Conservation (phyloP, 1,140 invertebrate genomes). For the Eciton burchellii region DNA sequence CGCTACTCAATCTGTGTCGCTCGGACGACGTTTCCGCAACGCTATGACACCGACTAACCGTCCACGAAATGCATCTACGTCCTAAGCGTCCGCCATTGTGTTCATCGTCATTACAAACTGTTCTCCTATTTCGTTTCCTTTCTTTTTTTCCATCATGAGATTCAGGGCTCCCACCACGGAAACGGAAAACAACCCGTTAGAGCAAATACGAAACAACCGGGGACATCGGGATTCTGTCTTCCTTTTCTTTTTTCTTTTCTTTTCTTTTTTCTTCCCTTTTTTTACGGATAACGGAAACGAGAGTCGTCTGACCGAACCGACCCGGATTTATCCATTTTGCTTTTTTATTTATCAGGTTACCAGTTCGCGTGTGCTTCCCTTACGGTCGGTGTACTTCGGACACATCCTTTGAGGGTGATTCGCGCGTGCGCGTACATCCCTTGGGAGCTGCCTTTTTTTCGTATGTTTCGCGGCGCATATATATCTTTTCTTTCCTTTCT, state of each 20-base stretch:
- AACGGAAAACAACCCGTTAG: conserved; percentile 7
- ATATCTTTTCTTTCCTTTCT: no score
- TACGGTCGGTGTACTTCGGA: conserved; percentile 33
- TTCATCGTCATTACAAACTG: conserved; percentile 31
- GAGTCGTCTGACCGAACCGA: neutral
- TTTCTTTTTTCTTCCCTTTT: neutral
- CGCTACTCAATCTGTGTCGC: conserved; percentile 31
- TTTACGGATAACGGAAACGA: conserved; percentile 19
- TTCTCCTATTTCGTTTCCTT: neutral
- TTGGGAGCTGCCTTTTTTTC: conserved; percentile 52
- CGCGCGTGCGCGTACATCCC: conserved; percentile 9
- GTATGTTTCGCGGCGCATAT: conserved; percentile 2
- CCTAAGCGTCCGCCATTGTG: conserved; percentile 74
- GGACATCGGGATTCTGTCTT: conserved; percentile 8
- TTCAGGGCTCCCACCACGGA: neutral
- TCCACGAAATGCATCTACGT: conserved; percentile 21
- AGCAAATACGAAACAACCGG: conserved; percentile 14
- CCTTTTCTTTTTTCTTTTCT: no score
- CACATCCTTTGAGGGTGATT: conserved; percentile 64
- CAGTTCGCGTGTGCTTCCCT: conserved; percentile 17
- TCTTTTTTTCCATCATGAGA: neutral
- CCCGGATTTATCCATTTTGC: conserved; percentile 46
- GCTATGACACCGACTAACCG: neutral
- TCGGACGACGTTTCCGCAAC: neutral
- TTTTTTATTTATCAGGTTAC: conserved; percentile 56